Evolutionary conservation across 2,888 invertebrate species (phyloP), one percentile per base, ranked within the genome.

Genomic region (Caenorhabditis doughertyi): DNA sequence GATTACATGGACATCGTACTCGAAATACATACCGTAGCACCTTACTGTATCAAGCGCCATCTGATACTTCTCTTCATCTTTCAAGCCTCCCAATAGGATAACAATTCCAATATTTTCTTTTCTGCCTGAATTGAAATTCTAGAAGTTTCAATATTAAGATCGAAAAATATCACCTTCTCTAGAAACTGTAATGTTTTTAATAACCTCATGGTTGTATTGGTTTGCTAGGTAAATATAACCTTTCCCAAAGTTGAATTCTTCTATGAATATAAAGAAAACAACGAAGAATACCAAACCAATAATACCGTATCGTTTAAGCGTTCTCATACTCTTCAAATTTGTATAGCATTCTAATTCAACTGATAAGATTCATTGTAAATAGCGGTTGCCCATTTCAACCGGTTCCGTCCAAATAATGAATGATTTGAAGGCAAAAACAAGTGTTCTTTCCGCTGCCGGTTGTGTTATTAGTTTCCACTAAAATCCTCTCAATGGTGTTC

Each of bases 21-120:
- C 8, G 44, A 79, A 79, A 47, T 79, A 58, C 13, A 25, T 16
- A 21, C 79, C 62, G 42, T 83, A 83, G 35, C 83, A 83, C 29
- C 65, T 39, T 5, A 83, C 79, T 4, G 83, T 83, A 32, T 79
- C 79, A 32, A 83, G 21, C 5, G 83, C 83, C 71, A 79, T 64
- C 7, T 42, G 53, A 39, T 83, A 83, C 21, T 83, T 64, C 9
- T 55, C 21, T 23, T 79, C 79, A 29, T 79, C 70, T 16, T 32
- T 5, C 9, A 25, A 13, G 18, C 23, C 42, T 5, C 64, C 18
- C 32, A 79, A 21, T 1, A 82, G 62, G 2, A 82, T 51, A 16
- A 42, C 72, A 0, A 82, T 73, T 29, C 77, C 79, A 27, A 82
- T 77, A 11, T 68, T 77, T 29, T 32, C 25, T n/a, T 44, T 29